Base-by-base conservation (phyloP, 2,888 invertebrate species). In the Cyclophora punctaria region DNA sequence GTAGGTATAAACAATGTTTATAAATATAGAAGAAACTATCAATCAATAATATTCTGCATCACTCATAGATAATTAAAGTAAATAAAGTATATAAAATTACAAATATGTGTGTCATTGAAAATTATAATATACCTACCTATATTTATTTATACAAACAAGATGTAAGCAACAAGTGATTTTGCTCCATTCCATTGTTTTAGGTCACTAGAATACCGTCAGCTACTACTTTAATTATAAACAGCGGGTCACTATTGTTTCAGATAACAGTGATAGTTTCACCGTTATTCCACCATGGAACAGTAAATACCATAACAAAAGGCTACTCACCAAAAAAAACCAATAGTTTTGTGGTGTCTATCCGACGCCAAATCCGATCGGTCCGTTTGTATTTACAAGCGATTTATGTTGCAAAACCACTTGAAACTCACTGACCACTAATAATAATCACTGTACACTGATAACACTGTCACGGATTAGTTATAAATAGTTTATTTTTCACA, bases 371-470 rank as follows among this genome's bases (percentile, higher is more conserved):
- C 80, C 78, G 66, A 73, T 66, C 62, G 63, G 72, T 80, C 80
- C 80, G 80, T 77, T 78, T 74, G 70, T 67, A 71, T 79, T 85
- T 77, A 72, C 64, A 68, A 71, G 79, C 65, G 77, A 80, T 85
- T 85, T 81, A 70, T 65, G 60, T 66, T 62, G 56, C 63, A 79
- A 83, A 85, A 85, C 64, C 80, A 72, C 81, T 71, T 55, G 48
- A 58, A 57, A 66, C 61, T 67, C 74, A 73, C 62, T 62, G 50
- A 53, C 58, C 80, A 82, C 78, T 66, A 57, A 53, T 64, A 62
- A 54, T 48, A 57, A 51, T 56, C 81, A 80, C 80, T 69, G 52
- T 55, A 59, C 82, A 75, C 67, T 59, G 59, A 61, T 66, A 69
- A 53, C 85, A 85, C 81, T 76, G 60, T 65, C 80, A 78, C 80